Evolutionary conservation across 2,797 vertebrate genomes (phyloP).

Genomic region (Leucoraja ocellata): DNA sequence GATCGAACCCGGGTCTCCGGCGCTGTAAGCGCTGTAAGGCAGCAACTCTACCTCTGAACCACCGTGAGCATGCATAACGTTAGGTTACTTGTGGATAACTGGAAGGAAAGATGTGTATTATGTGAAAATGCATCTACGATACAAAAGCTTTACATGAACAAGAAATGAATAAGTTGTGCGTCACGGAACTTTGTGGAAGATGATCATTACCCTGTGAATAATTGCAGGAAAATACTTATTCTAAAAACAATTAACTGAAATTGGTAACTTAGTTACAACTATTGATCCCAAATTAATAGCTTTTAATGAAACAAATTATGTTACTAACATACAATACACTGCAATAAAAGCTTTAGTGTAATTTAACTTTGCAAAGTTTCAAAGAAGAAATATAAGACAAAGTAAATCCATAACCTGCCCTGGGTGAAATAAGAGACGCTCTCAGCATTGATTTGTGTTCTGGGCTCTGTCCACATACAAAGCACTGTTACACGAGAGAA

Average conservation of each 20-base stretch:
- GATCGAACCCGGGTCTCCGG: no score
- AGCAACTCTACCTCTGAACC: no score
- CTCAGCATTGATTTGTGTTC: not conserved
- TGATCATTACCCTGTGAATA: not conserved
- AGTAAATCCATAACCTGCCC: not conserved
- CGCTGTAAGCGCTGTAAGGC: no score
- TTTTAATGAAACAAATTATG: not conserved
- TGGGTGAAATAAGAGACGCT: not conserved
- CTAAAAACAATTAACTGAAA: not conserved
- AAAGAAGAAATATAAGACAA: constrained; percentile 17
- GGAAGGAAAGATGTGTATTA: not conserved
- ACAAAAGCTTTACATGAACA: not conserved
- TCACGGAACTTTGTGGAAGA: no score
- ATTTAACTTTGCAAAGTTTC: not conserved
- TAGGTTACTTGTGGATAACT: no score
- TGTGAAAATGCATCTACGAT: not conserved
- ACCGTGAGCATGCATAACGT: not conserved
- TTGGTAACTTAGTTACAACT: not conserved
- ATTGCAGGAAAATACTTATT: not conserved
- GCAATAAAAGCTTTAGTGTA: not conserved
- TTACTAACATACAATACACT: not conserved
- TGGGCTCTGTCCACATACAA: not conserved
- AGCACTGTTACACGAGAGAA: constrained; percentile 9
- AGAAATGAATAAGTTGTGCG: not conserved
- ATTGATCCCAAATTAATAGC: not conserved